A percentile compares a stretch with the other conserved stretches of the same genome.
phyloP scores from a whole-genome alignment of 2,888 invertebrate species.

The Scrobipalpa atriplicella region DNA sequence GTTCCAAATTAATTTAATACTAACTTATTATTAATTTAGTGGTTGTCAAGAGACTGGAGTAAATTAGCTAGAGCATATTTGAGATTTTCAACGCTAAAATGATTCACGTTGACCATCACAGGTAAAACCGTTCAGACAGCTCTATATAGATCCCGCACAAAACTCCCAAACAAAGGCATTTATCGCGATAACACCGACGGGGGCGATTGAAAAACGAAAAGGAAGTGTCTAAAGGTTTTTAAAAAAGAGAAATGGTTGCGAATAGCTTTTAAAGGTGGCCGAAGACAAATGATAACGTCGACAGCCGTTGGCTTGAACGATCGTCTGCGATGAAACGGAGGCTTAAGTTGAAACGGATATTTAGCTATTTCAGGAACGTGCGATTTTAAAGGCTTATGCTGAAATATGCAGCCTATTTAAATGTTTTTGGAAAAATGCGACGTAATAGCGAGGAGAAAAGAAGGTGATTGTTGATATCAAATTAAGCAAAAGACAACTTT shows the following conservation, averaged over 20 bases:
- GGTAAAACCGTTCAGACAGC: conserved; percentile 9
- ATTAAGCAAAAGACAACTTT: too few species aligned
- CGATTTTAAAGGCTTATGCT: conserved; percentile 6
- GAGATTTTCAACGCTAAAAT: too few species aligned
- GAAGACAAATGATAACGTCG: conserved; percentile 74
- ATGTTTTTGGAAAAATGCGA: not conserved
- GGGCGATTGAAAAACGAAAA: conserved; percentile 81
- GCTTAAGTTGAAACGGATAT: conserved; percentile 20
- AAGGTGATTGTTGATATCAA: too few species aligned
- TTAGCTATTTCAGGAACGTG: conserved; percentile 5
- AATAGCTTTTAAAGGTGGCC: conserved; percentile 80
- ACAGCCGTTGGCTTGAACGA: conserved; percentile 57
- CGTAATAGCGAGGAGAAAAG: not conserved
- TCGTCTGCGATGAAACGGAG: conserved; percentile 40
- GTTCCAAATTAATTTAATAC: too few species aligned
- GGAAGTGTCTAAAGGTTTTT: conserved; percentile 80
- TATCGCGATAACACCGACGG: conserved; percentile 74
- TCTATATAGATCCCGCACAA: conserved; percentile 16
- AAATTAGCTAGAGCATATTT: too few species aligned
- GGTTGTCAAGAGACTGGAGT: too few species aligned
- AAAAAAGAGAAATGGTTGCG: conserved; percentile 80
- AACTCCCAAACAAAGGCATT: conserved; percentile 61
- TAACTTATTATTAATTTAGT: too few species aligned
- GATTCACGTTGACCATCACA: not conserved
- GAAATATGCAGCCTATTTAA: conserved; percentile 14